Evolutionary conservation across 2,113 vertebrate genomes (phyloP).

Genomic region (Ctenomys sociabilis): DNA sequence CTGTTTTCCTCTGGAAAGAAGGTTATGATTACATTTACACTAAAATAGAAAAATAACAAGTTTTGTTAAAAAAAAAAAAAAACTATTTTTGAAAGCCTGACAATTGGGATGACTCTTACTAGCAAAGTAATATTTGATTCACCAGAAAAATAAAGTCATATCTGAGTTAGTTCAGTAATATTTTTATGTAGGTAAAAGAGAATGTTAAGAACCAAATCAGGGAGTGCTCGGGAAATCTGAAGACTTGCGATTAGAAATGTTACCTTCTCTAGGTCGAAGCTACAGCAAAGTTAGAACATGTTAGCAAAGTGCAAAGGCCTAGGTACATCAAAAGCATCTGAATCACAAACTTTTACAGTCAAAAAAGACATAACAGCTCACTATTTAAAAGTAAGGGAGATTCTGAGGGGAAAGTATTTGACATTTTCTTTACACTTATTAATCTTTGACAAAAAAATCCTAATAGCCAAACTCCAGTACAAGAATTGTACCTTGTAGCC

Average conservation of each 20-base stretch:
- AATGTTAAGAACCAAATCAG: not conserved
- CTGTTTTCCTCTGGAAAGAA: constrained; percentile 1
- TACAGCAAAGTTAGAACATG: not conserved
- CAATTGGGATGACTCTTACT: not conserved
- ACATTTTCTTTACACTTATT: not conserved
- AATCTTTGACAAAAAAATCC: not conserved
- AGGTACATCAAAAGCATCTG: not conserved
- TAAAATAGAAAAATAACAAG: not conserved
- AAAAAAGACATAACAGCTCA: not conserved
- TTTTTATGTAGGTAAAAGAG: not conserved
- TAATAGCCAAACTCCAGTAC: not conserved
- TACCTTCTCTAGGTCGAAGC: not conserved
- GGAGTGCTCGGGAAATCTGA: not conserved
- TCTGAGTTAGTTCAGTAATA: not conserved
- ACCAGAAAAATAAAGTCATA: constrained; percentile 8
- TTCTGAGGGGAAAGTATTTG: not conserved
- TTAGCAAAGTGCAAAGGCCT: not conserved
- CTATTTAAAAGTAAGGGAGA: not conserved
- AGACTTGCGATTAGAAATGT: not conserved
- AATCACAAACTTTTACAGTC: not conserved
- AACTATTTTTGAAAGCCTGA: not conserved
- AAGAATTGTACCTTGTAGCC: not conserved
- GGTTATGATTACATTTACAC: not conserved
- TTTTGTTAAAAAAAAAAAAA: no score
- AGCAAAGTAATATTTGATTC: not conserved